Percentiles rank a stretch among this genome's conserved stretches.
Evolutionary conservation across 2,888 invertebrate genomes (phyloP).

Genomic region (Drosophila flavopinicola): DNA sequence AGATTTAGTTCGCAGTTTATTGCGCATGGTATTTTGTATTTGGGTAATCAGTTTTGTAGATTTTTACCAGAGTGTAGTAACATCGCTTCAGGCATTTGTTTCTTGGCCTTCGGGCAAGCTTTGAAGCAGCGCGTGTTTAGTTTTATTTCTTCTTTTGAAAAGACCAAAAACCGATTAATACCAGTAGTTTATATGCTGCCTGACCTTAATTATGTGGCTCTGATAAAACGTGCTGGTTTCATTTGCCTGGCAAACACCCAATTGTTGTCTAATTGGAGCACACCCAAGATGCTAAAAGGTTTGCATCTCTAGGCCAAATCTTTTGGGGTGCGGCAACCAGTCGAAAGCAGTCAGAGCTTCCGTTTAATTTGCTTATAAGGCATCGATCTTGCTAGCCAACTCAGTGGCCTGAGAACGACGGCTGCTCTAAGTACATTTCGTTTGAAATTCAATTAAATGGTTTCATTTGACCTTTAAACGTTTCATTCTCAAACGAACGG

Average conservation of each 20-base stretch:
- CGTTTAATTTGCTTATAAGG: slow-evolving; percentile 61
- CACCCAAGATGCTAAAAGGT: slow-evolving; percentile 22
- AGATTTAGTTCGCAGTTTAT: no score
- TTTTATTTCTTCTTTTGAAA: slow-evolving; percentile 30
- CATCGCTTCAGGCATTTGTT: background rate
- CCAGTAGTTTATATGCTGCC: slow-evolving; percentile 23
- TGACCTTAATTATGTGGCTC: slow-evolving; percentile 42
- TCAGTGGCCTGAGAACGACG: slow-evolving; percentile 3
- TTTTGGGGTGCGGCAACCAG: slow-evolving; percentile 15
- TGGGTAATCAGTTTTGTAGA: no score
- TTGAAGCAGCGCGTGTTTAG: background rate
- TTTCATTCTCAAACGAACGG: slow-evolving; percentile 43
- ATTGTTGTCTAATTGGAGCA: slow-evolving; percentile 31
- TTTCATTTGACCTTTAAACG: slow-evolving; percentile 61
- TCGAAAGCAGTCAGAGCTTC: slow-evolving; percentile 47
- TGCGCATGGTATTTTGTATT: no score
- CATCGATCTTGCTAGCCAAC: slow-evolving; percentile 13
- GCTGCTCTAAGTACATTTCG: slow-evolving; percentile 70
- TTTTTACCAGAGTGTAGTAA: background rate
- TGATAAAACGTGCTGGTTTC: slow-evolving; percentile 23
- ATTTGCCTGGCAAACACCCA: slow-evolving; percentile 26
- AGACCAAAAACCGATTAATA: slow-evolving; percentile 29
- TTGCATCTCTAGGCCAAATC: slow-evolving; percentile 20
- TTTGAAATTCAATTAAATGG: slow-evolving; percentile 76
- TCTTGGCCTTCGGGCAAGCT: background rate